phyloP scores from a whole-genome alignment of 2,888 invertebrate genomes.

The Petrolisthes cinctipes region DNA sequence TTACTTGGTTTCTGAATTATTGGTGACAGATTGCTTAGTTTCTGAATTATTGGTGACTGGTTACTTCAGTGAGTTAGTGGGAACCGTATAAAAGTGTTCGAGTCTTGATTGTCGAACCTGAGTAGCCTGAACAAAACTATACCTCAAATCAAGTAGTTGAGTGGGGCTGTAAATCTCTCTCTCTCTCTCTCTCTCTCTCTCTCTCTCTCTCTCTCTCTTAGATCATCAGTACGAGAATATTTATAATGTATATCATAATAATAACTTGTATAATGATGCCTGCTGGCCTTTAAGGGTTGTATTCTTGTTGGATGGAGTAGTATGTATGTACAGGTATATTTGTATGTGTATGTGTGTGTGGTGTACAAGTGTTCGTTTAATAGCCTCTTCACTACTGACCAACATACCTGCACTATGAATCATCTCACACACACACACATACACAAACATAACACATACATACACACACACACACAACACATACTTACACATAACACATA shows the following conservation, averaged over 20 bases:
- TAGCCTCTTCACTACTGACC: not conserved
- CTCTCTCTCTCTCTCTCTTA: no score
- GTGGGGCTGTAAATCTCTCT: no score
- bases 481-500: not conserved
- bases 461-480: not conserved
- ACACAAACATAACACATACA: constrained; percentile 5
- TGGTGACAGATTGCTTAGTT: no score
- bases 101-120: not conserved
- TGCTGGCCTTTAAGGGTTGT: no score
- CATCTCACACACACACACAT: not conserved
- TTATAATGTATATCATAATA: no score
- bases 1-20: no score
- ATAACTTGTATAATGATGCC: no score
- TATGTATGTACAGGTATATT: not conserved
- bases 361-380: not conserved
- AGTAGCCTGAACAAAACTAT: no score
- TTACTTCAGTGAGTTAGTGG: not conserved
- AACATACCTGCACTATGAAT: no score
- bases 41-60: not conserved
- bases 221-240: no score
- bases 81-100: not conserved
- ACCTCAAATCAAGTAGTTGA: no score
- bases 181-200: not conserved
- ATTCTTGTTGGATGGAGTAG: not conserved
- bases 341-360: not conserved